Conservation (phyloP, 1,140 invertebrate genomes). For the Hycleus cichorii region DNA sequence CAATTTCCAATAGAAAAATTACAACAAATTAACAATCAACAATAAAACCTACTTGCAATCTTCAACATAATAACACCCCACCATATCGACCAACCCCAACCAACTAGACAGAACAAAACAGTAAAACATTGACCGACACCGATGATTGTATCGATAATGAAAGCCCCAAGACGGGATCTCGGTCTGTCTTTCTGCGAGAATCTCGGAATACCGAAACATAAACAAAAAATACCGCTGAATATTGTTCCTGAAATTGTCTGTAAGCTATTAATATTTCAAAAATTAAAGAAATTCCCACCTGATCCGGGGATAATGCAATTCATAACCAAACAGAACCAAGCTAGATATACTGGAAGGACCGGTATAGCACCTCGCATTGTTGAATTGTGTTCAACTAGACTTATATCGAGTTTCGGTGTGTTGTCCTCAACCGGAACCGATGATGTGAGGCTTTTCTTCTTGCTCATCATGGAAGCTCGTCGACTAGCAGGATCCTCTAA, state of each 20-base stretch:
- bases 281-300: slow-evolving; percentile 47
- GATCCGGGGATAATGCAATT: slow-evolving; percentile 80
- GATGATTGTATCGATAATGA: slow-evolving; percentile 77
- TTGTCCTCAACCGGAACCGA: slow-evolving; percentile 56
- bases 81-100: slow-evolving; percentile 96
- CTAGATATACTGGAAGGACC: slow-evolving; percentile 71
- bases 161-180: slow-evolving; percentile 62
- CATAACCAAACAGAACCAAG: slow-evolving; percentile 77
- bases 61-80: slow-evolving; percentile 88
- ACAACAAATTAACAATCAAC: not conserved
- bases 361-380: slow-evolving; percentile 84
- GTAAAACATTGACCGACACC: slow-evolving; percentile 83
- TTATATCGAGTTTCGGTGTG: slow-evolving; percentile 69
- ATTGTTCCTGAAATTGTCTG: slow-evolving; percentile 64
- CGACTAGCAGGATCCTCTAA: slow-evolving; percentile 41
- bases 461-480: slow-evolving; percentile 52
- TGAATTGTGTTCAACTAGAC: slow-evolving; percentile 71
- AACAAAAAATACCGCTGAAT: slow-evolving; percentile 75
- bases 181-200: slow-evolving; percentile 67
- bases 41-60: slow-evolving; percentile 59
- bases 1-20: not conserved
- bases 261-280: not conserved
- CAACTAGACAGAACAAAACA: slow-evolving; percentile 89
- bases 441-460: slow-evolving; percentile 53
- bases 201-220: slow-evolving; percentile 82